Percentiles rank a stretch among this genome's conserved stretches.
These are phyloP conservation scores for Microctenopoma lineatum DNA, from an alignment of 2,797 vertebrate species.

Conservation along the genomic window DNA sequence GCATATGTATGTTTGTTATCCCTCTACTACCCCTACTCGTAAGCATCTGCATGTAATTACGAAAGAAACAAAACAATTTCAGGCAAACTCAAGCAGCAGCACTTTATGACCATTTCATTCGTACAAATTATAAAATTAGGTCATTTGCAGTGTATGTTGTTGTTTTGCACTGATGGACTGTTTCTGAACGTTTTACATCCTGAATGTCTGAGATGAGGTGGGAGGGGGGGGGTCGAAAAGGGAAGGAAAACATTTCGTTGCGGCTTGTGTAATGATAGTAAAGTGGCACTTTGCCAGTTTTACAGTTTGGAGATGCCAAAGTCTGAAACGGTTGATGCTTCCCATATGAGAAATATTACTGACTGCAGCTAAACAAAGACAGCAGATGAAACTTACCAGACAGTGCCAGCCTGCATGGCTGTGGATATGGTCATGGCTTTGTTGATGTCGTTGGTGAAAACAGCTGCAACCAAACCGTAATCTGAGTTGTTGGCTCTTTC, in stretches of 20 bases:
- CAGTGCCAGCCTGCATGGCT: constrained; percentile 97
- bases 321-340: constrained; percentile 57
- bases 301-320: constrained; percentile 49
- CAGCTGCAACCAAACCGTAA: constrained; percentile 94
- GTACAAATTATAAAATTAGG: constrained; percentile 54
- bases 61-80: constrained; percentile 59
- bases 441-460: constrained; percentile 97
- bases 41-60: constrained; percentile 69
- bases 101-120: constrained; percentile 60
- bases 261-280: constrained; percentile 60
- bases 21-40: constrained; percentile 31
- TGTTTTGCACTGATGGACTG: constrained; percentile 28
- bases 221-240: constrained; percentile 15
- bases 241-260: constrained; percentile 61
- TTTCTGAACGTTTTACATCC: constrained; percentile 46
- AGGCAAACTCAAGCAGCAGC: constrained; percentile 52
- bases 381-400: constrained; percentile 87
- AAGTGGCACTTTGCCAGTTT: constrained; percentile 57
- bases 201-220: constrained; percentile 40
- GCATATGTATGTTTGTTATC: constrained; percentile 54
- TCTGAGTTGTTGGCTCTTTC: constrained; percentile 96
- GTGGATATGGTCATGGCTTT: constrained; percentile 96
- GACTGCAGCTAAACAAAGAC: constrained; percentile 53
- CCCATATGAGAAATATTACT: constrained; percentile 59
- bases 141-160: constrained; percentile 47